These are phyloP conservation scores for Delphinus delphis DNA, from an alignment of 2,113 vertebrate species.

Conservation along the genomic window DNA sequence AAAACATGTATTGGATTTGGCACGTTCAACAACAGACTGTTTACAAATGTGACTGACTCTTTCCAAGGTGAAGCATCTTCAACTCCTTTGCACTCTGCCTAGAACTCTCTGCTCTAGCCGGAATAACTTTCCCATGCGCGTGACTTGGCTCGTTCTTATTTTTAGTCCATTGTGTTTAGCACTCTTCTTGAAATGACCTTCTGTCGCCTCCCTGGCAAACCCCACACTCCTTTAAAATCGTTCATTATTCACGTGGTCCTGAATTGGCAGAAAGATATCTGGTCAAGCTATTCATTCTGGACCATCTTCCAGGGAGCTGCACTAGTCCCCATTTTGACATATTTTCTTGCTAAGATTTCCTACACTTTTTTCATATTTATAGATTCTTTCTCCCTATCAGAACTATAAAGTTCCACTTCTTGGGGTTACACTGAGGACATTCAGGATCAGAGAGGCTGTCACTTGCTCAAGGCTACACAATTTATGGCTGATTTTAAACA, in stretches of 20 bases:
- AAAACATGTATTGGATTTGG: slow-evolving; percentile 25
- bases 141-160: slow-evolving; percentile 56
- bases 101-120: slow-evolving; percentile 43
- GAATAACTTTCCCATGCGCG: slow-evolving; percentile 20
- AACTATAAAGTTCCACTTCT: not conserved
- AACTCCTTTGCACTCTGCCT: not conserved
- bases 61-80: slow-evolving; percentile 36
- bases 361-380: not conserved
- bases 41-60: slow-evolving; percentile 28
- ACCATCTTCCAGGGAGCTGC: not conserved
- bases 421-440: not conserved
- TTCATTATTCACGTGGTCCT: not conserved
- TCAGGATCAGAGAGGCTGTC: not conserved
- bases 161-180: slow-evolving; percentile 48
- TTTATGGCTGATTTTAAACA: slow-evolving; percentile 18
- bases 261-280: slow-evolving; percentile 26
- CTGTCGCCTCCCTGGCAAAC: not conserved
- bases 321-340: not conserved
- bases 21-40: slow-evolving; percentile 8
- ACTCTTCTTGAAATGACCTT: slow-evolving; percentile 53
- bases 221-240: not conserved
- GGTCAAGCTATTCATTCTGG: not conserved
- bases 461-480: not conserved
- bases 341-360: not conserved
- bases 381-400: not conserved